phyloP scores from a whole-genome alignment of 1,140 invertebrate genomes.

The Lepidurus arcticus region DNA sequence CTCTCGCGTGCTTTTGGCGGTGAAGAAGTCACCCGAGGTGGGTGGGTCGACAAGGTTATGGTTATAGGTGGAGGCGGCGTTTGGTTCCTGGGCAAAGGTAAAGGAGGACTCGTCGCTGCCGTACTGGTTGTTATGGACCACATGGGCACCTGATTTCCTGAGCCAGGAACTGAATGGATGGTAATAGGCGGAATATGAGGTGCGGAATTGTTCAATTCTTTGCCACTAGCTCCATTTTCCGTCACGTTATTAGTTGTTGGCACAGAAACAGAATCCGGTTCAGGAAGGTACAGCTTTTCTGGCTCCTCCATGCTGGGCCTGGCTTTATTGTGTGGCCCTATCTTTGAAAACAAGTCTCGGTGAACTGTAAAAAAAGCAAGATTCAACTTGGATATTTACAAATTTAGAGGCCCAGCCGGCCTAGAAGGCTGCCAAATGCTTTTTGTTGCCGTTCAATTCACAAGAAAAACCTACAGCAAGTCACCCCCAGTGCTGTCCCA shows the following conservation, averaged over 20 bases:
- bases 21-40: not conserved
- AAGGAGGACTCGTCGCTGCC: not conserved
- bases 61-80: constrained; percentile 17
- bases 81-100: constrained; percentile 7
- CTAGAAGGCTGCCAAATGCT: not conserved
- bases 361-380: not conserved
- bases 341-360: not conserved
- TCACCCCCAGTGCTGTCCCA: not conserved
- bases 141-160: constrained; percentile 3
- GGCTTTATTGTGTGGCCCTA: not conserved
- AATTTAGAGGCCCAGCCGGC: not conserved
- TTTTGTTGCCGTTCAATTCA: constrained; percentile 1
- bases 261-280: constrained; percentile 2
- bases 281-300: not conserved
- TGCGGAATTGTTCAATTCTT: not conserved
- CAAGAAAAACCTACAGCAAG: not conserved
- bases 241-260: constrained; percentile 12
- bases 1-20: not conserved
- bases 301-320: constrained; percentile 12
- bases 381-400: not conserved
- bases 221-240: constrained; percentile 18
- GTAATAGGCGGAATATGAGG: not conserved
- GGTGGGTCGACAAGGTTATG: not conserved
- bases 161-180: not conserved
- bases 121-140: constrained; percentile 5